Conservation (phyloP, 2,113 vertebrate species). For the Trinectes maculatus region DNA sequence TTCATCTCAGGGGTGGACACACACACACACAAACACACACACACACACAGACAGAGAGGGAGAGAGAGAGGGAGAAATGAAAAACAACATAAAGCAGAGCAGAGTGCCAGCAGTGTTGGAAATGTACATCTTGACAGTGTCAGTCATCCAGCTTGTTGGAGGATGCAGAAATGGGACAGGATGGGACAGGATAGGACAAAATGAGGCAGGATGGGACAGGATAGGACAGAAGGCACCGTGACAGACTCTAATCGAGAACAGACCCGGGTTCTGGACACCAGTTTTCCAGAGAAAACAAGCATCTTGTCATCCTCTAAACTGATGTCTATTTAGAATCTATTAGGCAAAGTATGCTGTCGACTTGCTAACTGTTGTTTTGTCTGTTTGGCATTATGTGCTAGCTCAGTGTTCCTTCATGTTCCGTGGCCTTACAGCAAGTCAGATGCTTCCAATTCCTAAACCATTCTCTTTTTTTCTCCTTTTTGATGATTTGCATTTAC, state of each 20-base stretch:
- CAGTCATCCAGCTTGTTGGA: constrained; percentile 36
- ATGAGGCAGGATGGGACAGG: not conserved
- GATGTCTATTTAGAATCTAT: constrained; percentile 24
- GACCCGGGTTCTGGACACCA: constrained; percentile 40
- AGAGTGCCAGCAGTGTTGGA: constrained; percentile 25
- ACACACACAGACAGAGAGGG: not conserved
- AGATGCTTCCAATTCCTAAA: too few species aligned
- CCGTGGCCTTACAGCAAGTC: too few species aligned
- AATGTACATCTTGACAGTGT: constrained; percentile 47
- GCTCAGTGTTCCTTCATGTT: not conserved
- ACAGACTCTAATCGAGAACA: constrained; percentile 60
- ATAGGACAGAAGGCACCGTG: constrained; percentile 47
- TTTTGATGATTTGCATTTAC: too few species aligned
- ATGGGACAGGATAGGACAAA: too few species aligned
- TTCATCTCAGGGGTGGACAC: not conserved
- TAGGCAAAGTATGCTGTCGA: constrained; percentile 5
- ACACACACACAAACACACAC: too few species aligned
- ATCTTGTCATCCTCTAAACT: constrained; percentile 47
- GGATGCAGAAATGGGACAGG: constrained; percentile 13
- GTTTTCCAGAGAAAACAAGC: constrained; percentile 37
- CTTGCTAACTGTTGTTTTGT: constrained; percentile 12
- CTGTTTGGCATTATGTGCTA: not conserved
- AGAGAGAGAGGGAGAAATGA: not conserved
- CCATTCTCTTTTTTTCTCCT: too few species aligned
- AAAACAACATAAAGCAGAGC: constrained; percentile 34